A percentile compares a stretch with the other conserved stretches of the same genome.
Conservation (phyloP, 2,113 vertebrate species). For the Dromas ardeola region DNA sequence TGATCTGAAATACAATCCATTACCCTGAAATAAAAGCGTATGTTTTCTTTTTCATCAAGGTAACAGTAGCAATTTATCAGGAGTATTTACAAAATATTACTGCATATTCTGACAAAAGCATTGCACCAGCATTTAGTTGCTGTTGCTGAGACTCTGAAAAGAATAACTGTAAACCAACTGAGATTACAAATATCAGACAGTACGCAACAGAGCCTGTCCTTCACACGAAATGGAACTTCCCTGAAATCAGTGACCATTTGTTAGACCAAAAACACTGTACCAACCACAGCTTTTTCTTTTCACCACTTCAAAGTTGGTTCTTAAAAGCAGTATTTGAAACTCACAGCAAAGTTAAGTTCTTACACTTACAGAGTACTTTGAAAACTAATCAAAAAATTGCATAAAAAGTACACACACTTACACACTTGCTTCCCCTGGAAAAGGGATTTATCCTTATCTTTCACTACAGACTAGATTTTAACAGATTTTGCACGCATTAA, state of each 20-base stretch:
- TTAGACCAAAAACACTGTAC: not conserved
- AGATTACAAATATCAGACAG: not conserved
- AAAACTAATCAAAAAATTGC: not conserved
- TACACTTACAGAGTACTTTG: not conserved
- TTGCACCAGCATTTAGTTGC: not conserved
- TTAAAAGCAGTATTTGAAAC: not conserved
- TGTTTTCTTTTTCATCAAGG: not conserved
- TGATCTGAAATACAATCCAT: not conserved
- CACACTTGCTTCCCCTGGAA: not conserved
- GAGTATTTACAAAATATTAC: not conserved
- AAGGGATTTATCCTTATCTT: not conserved
- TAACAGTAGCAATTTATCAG: not conserved
- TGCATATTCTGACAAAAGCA: not conserved
- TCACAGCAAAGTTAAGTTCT: not conserved
- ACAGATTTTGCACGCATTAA: not conserved
- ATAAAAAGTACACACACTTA: not conserved
- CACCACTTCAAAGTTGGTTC: not conserved
- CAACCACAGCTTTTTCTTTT: not conserved
- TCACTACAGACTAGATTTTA: not conserved
- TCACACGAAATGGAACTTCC: fast-evolving
- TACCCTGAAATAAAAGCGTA: fast-evolving
- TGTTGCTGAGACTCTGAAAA: not conserved
- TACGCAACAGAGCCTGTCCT: not conserved
- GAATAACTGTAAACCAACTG: not conserved
- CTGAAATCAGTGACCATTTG: not conserved